Evolutionary conservation across 1,140 invertebrate species (phyloP), one percentile per base, ranked within the genome.

Genomic region (Scaptomyza montana): DNA sequence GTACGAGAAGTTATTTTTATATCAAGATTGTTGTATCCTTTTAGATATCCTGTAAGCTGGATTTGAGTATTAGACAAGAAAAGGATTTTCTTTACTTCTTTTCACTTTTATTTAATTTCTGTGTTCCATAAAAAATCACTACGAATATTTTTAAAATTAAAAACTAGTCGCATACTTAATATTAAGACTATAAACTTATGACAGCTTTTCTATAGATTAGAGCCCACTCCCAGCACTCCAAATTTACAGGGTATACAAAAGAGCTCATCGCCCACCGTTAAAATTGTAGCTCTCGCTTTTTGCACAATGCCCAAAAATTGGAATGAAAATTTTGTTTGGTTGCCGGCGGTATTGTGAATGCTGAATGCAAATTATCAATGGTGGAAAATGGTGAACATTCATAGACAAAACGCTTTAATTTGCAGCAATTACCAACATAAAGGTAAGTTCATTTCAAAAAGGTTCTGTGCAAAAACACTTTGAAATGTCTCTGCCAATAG

Each of bases 301-400:
- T 33, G 9, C 43, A 19, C 8, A 30, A 28, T 46, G 7, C 46
- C 3, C 30, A 36, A 43, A 56, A 21, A 9, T 25, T 41, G 0
- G 51, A 64, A 70, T 54, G 36, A 56, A 56, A 57, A 50, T 47
- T 55, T 36, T n/a, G 10, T 10, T 9, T 41, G 8, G 16, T 25
- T 9, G 9, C 5, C n/a, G 68, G 46, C 28, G 13, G 57, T 70
- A 45, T 9, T 36, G 33, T 36, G 33, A 9, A 49, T 55, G 43
- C 21, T 50, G 60, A 64, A 70, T 64, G 39, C 46, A 49, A 66
- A 46, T 65, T 36, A 45, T 65, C 62, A 71, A 63, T 50, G 62
- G 16, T 36, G 19, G 13, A 16, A 46, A 51, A 57, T 59, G n/a
- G 0, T 5, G 30, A 30, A 57, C 8, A 10, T 53, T 10, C 28